A percentile compares a stretch with the other conserved stretches of the same genome.
Evolutionary conservation across 2,113 vertebrate species (phyloP).

Genomic region (Desmodus rotundus): DNA sequence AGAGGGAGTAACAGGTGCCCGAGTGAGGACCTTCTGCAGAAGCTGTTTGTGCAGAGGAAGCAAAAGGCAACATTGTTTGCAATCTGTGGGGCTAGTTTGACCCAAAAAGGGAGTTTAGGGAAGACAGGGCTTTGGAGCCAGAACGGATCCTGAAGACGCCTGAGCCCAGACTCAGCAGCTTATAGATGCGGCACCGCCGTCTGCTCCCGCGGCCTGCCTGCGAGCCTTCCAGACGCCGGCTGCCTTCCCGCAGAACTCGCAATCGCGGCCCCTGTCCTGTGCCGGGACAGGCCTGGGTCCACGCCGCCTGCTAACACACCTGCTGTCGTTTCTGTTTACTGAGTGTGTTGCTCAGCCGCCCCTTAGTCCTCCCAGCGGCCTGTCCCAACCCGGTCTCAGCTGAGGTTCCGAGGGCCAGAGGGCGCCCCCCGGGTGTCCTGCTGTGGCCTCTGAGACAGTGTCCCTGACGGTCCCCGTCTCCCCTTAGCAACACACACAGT

Average conservation of each 20-base stretch:
- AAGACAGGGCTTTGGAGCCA: too few species aligned
- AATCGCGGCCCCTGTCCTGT: not conserved
- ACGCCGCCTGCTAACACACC: fast-evolving
- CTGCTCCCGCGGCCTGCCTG: too few species aligned
- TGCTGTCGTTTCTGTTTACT: too few species aligned
- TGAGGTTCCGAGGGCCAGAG: not conserved
- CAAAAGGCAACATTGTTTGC: too few species aligned
- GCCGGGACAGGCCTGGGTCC: not conserved
- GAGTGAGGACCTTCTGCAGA: not conserved
- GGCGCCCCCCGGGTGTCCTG: not conserved
- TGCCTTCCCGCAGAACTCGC: too few species aligned
- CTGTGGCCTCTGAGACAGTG: not conserved
- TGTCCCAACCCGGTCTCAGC: not conserved
- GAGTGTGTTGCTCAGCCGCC: fast-evolving
- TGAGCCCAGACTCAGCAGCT: not conserved
- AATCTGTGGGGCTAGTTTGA: too few species aligned
- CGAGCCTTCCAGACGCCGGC: too few species aligned
- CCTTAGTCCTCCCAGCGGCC: too few species aligned
- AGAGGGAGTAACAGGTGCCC: not conserved
- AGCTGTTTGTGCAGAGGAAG: fast-evolving
- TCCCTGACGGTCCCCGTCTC: not conserved
- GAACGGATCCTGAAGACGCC: too few species aligned
- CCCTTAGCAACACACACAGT: fast-evolving
- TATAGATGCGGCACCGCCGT: too few species aligned
- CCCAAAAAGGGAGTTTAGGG: not conserved